Percentiles rank a stretch among this genome's conserved stretches.
phyloP scores from a whole-genome alignment of 2,797 vertebrate genomes.

The Syngnathus acus region DNA sequence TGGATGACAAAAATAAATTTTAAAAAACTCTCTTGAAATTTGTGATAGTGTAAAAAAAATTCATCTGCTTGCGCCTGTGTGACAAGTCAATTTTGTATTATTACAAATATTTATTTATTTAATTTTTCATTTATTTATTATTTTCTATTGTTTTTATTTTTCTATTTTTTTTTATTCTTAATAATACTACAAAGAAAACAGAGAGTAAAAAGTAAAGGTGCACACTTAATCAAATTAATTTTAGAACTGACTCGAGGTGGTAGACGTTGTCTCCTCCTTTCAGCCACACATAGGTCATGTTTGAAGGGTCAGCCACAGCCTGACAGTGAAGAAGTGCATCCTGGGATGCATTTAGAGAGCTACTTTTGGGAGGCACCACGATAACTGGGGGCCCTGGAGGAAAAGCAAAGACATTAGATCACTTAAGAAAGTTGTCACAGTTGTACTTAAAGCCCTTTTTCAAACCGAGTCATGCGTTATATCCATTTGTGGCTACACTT shows the following conservation, averaged over 20 bases:
- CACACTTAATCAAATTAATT: not conserved
- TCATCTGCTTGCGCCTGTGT: no score
- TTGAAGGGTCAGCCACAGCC: slow-evolving; percentile 84
- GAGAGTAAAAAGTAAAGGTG: not conserved
- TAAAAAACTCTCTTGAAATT: no score
- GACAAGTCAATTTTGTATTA: no score
- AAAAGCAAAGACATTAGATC: slow-evolving; percentile 1
- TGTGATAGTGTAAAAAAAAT: no score
- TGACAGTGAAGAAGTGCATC: slow-evolving; percentile 80
- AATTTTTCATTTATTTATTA: no score
- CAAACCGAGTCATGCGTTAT: not conserved
- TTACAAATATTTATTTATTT: no score
- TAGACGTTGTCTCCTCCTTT: slow-evolving; percentile 78
- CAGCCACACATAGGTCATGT: slow-evolving; percentile 94
- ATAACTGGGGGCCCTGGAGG: slow-evolving; percentile 82
- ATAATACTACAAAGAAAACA: not conserved
- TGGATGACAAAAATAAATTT: no score
- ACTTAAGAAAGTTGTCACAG: not conserved
- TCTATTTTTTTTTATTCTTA: no score
- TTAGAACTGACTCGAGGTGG: slow-evolving; percentile 76
- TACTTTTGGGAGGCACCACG: slow-evolving; percentile 74
- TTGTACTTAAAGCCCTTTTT: not conserved
- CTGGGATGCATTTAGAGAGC: slow-evolving; percentile 81
- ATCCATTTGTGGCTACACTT: not conserved
- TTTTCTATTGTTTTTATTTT: no score